Percentiles rank a stretch among this genome's conserved stretches.
Conservation (phyloP, 2,797 vertebrate species). For the Glossophaga mutica region DNA sequence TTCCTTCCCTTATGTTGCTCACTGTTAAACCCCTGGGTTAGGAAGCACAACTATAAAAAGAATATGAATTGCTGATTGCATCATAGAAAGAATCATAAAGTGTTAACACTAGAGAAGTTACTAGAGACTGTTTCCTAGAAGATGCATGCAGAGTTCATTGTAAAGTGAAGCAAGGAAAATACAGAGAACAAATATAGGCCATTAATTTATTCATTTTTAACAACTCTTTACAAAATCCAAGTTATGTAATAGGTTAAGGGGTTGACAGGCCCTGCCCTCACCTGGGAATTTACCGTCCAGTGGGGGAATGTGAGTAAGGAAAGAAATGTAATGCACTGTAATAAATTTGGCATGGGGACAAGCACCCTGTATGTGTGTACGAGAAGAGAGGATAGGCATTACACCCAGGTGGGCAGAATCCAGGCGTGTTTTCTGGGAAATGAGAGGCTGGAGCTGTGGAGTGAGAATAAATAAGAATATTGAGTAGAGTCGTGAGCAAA, state of each 20-base stretch:
- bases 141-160: neutral
- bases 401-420: neutral
- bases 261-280: neutral
- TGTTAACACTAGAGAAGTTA: neutral
- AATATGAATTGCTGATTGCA: neutral
- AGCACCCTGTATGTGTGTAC: neutral
- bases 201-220: neutral
- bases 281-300: neutral
- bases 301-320: neutral
- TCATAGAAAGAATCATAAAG: neutral
- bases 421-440: neutral
- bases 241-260: neutral
- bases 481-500: neutral
- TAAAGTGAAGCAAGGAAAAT: neutral
- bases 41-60: neutral
- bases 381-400: neutral
- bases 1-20: neutral
- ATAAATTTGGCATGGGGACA: neutral
- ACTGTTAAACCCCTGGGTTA: neutral
- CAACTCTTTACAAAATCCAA: neutral
- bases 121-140: neutral
- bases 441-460: neutral
- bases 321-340: neutral
- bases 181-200: neutral
- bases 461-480: neutral